Evolutionary conservation across 2,888 invertebrate genomes (phyloP), one percentile per base, ranked within the genome.

Genomic region (Nymphalis urticae): DNA sequence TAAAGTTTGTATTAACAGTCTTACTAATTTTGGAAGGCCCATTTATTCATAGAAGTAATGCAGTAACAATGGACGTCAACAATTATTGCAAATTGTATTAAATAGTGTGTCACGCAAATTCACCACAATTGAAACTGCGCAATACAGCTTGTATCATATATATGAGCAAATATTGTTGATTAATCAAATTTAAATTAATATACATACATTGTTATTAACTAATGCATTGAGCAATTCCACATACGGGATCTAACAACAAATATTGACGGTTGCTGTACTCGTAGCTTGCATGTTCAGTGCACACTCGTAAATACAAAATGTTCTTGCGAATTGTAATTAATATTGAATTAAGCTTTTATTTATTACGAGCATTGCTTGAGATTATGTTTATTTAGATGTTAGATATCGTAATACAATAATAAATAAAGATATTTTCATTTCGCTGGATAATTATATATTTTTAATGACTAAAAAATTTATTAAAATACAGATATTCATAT

Each of bases 241-340:
- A 62, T 61, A 69, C 62, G 65, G 62, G 56, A 69, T 62, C 51
- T 58, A 53, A 62, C 59, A 48, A 32, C 69, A 66, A 69, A 69
- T 62, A 69, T 66, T 69, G 47, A 60, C 56, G 53, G 27, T 42
- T 48, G 32, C 48, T 19, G 58, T 32, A 32, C 27, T 32, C 27
- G 27, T 62, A 69, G 47, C 66, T 66, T 58, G 69, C 36, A 62
- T 63, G 62, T 59, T 66, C 53, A 70, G 27, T 17, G 48, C 58
- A 63, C 16, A 58, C 36, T 42, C n/a, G 42, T 69, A 66, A 66
- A 61, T 63, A 64, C 53, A 48, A 50, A 64, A 61, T 48, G 58
- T 48, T 64, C 48, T 63, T 62, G 50, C 36, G 36, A 59, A 53
- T 65, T 48, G n/a, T 36, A 58, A 58, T 58, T 65, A 63, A 62